These are phyloP conservation scores for Poliocrania exsul DNA, from an alignment of 2,797 vertebrate genomes.

Conservation along the genomic window DNA sequence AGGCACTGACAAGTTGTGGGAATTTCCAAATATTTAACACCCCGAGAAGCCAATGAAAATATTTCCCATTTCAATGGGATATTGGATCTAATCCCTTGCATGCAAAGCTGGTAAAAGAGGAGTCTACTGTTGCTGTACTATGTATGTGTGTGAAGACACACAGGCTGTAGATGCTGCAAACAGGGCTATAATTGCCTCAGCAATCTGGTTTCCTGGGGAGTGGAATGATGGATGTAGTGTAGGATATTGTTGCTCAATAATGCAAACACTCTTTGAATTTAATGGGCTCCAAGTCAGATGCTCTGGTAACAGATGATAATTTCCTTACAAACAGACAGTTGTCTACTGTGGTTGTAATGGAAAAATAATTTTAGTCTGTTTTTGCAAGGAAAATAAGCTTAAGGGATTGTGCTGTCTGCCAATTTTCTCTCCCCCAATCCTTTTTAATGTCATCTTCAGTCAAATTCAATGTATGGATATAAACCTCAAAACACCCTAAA, in stretches of 20 bases:
- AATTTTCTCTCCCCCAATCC: not conserved
- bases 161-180: not conserved
- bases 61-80: not conserved
- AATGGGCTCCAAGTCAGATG: not conserved
- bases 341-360: not conserved
- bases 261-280: not conserved
- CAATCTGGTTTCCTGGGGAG: not conserved
- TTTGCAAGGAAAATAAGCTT: slow-evolving; percentile 33
- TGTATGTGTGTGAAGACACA: not conserved
- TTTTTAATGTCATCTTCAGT: not conserved
- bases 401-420: not conserved
- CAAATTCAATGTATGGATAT: not conserved
- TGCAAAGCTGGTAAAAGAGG: not conserved
- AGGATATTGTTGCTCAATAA: not conserved
- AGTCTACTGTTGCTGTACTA: not conserved
- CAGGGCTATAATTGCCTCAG: not conserved
- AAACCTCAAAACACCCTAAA: not conserved
- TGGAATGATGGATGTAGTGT: not conserved
- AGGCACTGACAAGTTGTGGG: not conserved
- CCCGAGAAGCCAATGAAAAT: not conserved
- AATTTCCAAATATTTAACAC: not conserved
- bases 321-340: slow-evolving; percentile 1
- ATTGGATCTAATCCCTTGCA: not conserved
- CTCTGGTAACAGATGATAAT: slow-evolving; percentile 8
- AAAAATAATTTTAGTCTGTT: slow-evolving; percentile 39